Conservation (phyloP, 2,113 vertebrate genomes). For the Naja naja region DNA sequence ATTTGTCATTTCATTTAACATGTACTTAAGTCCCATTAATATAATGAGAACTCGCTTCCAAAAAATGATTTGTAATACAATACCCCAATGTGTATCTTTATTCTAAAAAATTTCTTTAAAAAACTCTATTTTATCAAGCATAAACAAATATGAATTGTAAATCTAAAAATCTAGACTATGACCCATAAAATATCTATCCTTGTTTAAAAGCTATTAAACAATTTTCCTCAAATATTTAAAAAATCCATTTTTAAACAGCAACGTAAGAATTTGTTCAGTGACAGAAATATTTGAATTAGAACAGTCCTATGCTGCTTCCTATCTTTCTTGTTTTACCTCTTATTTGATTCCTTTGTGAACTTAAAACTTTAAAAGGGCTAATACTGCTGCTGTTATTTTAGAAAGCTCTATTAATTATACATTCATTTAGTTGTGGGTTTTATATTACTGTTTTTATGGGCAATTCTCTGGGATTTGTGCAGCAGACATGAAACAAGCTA, state of each 20-base stretch:
- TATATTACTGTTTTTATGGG: slow-evolving; percentile 30
- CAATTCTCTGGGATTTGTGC: slow-evolving; percentile 52
- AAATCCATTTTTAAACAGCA: slow-evolving; percentile 34
- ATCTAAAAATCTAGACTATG: slow-evolving; percentile 19
- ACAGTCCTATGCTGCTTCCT: slow-evolving; percentile 21
- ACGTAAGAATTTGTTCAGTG: slow-evolving; percentile 27
- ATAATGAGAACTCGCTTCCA: neutral
- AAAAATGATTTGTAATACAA: neutral
- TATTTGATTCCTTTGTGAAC: slow-evolving; percentile 12
- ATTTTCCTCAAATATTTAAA: neutral
- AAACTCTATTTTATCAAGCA: slow-evolving; percentile 32
- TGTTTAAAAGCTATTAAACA: neutral
- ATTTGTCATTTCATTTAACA: neutral
- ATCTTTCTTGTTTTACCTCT: slow-evolving; percentile 16
- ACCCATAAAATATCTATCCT: neutral
- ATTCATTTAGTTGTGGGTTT: slow-evolving; percentile 1
- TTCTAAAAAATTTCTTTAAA: slow-evolving; percentile 11
- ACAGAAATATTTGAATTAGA: neutral
- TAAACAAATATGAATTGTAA: slow-evolving; percentile 41
- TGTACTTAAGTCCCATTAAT: neutral
- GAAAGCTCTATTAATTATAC: slow-evolving; percentile 16
- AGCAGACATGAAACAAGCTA: slow-evolving; percentile 56
- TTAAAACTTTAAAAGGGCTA: slow-evolving; percentile 13
- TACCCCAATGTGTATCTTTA: slow-evolving; percentile 21
- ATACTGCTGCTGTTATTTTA: slow-evolving; percentile 4